These are phyloP conservation scores for Anseranas semipalmata DNA, from an alignment of 2,113 vertebrate genomes.

Conservation along the genomic window DNA sequence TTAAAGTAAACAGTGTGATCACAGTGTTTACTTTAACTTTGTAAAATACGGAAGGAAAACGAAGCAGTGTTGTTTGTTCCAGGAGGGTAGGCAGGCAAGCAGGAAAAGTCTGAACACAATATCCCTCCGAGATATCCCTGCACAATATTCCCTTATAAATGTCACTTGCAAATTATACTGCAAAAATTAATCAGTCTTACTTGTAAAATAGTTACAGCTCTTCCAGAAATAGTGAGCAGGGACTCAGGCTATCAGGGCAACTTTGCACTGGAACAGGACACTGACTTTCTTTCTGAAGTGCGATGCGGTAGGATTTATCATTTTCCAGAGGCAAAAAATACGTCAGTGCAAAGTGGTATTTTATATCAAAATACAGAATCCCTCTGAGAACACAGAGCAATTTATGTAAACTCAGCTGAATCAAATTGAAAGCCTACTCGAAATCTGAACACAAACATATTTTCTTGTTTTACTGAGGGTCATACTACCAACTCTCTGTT, in stretches of 20 bases:
- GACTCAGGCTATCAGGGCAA: neutral
- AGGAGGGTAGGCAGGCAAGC: constrained; percentile 55
- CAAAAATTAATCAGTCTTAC: constrained; percentile 42
- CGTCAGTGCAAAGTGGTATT: neutral
- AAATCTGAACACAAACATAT: neutral
- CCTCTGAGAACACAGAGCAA: neutral
- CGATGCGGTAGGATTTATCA: neutral
- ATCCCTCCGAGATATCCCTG: constrained; percentile 42
- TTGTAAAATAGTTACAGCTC: constrained; percentile 30
- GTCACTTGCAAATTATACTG: constrained; percentile 40
- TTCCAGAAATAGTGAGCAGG: neutral
- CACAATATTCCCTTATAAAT: constrained; percentile 55
- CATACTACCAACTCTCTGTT: neutral
- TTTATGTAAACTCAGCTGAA: constrained; percentile 30
- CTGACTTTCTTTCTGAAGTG: neutral
- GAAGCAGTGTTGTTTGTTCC: constrained; percentile 68
- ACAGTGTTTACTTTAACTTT: constrained; percentile 72
- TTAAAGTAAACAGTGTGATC: constrained; percentile 73
- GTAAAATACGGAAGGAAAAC: constrained; percentile 71
- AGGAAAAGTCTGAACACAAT: constrained; percentile 60
- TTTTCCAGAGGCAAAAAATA: constrained; percentile 14
- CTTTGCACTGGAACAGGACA: neutral
- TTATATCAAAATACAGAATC: constrained; percentile 27
- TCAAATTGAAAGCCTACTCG: neutral
- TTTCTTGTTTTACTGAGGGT: constrained; percentile 1